Base-by-base conservation (phyloP, 2,888 invertebrate species). In the Eupithecia subumbrata region DNA sequence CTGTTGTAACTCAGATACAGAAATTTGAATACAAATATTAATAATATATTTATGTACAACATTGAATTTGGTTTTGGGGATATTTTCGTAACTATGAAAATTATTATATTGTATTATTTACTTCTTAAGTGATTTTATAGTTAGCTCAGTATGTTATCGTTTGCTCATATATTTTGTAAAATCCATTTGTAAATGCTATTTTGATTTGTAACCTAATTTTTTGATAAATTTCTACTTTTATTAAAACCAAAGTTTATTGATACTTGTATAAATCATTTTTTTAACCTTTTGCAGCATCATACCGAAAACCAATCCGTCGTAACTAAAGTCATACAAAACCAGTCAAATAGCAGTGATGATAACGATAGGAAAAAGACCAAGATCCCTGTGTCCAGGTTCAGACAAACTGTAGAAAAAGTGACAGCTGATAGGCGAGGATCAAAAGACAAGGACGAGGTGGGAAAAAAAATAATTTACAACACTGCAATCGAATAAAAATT, bases 1-100 rank as follows among this genome's bases (percentile, higher is more conserved):
- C 91, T 5, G 87, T 92, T 0, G 87, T 90, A 0, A 90, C 90
- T 0, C 86, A 88, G 40, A 81, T 93, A 0, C 91, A 93, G 67
- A 90, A 86, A 63, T 85, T 91, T 80, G 90, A 93, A 74, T 93
- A 92, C 80, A 91, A 90, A 63, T 90, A 91, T 82, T 90, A 71
- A 85, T 25, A 22, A n/a, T n/a, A n/a, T n/a, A n/a, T n/a, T 37
- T 37, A 37, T 30, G 30, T 11, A 0, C 5, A 22, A 22, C 11
- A 56, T 30, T 37, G 7, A 37, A 37, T 5, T 37, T 37, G 5
- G 7, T 37, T 37, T 7, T 37, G 37, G 7, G 37, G 37, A 37
- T 37, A 5, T 37, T 37, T 37, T 37, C 5, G 37, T 37, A 37
- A 37, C 37, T 37, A 37, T 4, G 37, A 37, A 4, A 37, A 37